A percentile compares a stretch with the other conserved stretches of the same genome.
phyloP scores from a whole-genome alignment of 2,888 invertebrate species.

The Caenorhabditis angaria region DNA sequence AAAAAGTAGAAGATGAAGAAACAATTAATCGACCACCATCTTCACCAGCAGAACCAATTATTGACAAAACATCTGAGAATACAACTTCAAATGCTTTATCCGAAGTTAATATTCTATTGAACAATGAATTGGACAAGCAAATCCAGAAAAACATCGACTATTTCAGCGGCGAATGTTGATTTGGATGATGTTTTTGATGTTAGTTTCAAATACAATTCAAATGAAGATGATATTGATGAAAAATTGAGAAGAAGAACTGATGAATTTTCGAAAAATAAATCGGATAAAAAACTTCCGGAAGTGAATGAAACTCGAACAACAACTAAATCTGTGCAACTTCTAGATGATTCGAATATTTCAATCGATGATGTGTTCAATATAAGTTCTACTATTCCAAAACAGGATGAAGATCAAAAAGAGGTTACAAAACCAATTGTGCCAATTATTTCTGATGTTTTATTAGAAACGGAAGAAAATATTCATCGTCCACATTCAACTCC shows the following conservation, averaged over 20 bases:
- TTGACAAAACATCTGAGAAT: background rate
- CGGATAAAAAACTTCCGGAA: background rate
- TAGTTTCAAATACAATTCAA: background rate
- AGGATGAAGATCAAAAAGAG: background rate
- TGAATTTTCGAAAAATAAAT: background rate
- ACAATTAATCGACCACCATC: background rate
- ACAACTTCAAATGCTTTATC: background rate
- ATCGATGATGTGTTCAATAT: conserved; percentile 2
- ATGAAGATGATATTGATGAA: background rate
- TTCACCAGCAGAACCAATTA: background rate
- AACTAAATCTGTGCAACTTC: background rate
- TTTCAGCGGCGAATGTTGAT: background rate
- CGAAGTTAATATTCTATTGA: background rate
- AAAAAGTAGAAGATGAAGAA: background rate
- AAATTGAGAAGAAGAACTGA: background rate
- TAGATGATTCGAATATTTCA: background rate
- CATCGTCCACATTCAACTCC: background rate
- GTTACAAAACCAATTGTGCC: background rate
- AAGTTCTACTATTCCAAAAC: background rate
- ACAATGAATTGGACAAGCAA: too few species aligned
- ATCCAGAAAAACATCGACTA: too few species aligned
- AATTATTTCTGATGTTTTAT: too few species aligned
- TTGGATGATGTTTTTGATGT: conserved; percentile 16
- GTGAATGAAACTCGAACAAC: background rate
- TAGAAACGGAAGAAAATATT: background rate